Evolutionary conservation across 30 jellyfish, hydroid and myxozoan genomes (phyloP).

Genomic region (Turritopsis rubra): DNA sequence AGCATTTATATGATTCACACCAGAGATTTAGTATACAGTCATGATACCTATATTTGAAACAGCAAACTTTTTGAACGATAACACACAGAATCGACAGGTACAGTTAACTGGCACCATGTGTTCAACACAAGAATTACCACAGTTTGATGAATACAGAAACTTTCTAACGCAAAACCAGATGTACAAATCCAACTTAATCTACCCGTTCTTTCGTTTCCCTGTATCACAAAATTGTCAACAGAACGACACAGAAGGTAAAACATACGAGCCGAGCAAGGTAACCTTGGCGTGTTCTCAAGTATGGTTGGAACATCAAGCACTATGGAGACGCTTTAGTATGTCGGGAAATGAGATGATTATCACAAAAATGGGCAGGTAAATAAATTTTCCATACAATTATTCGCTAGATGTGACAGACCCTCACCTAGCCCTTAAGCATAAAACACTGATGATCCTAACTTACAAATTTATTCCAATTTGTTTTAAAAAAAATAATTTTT

Average conservation of each 20-base stretch:
- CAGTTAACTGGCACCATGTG: neutral
- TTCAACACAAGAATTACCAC: slow-evolving; percentile 1
- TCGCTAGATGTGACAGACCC: neutral
- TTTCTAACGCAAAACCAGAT: neutral
- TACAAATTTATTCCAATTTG: no score
- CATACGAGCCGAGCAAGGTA: neutral
- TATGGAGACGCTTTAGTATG: slow-evolving; percentile 29
- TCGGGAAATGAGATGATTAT: slow-evolving; percentile 38
- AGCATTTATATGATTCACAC: neutral
- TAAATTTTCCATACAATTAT: neutral
- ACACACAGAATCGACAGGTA: slow-evolving; percentile 2
- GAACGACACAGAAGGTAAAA: neutral
- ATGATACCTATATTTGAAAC: slow-evolving; percentile 9
- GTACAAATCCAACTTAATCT: neutral
- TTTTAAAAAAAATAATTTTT: no score
- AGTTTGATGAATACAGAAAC: neutral
- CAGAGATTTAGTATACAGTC: neutral
- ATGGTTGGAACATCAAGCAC: slow-evolving; percentile 16
- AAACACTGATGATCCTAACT: no score
- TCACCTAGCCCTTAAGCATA: no score
- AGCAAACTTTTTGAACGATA: neutral
- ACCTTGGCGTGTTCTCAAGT: slow-evolving; percentile 16
- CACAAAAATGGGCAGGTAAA: slow-evolving; percentile 41
- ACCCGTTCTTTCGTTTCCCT: slow-evolving; percentile 2
- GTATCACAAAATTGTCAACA: neutral